Evolutionary conservation across 2,113 vertebrate species (phyloP).

Genomic region (Meles meles): DNA sequence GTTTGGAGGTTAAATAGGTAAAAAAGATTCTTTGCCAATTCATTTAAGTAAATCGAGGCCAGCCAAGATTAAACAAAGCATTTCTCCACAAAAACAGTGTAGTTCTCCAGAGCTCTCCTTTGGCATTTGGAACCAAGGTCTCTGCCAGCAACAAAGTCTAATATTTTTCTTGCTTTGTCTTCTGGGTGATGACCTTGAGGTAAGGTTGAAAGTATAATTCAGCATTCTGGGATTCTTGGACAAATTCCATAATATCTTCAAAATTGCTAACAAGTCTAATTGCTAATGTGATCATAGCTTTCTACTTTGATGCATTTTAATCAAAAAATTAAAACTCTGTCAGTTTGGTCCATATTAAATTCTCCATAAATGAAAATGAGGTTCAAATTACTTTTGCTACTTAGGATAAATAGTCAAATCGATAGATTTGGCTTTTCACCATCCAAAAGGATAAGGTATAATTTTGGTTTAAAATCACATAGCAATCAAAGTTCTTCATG

Average conservation of each 20-base stretch:
- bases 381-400: not conserved
- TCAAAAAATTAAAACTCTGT: not conserved
- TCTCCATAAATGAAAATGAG: constrained; percentile 28
- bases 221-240: not conserved
- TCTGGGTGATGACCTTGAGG: not conserved
- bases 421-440: not conserved
- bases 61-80: not conserved
- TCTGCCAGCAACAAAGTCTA: not conserved
- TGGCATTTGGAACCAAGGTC: not conserved
- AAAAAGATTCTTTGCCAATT: not conserved
- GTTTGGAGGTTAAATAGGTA: not conserved
- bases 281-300: not conserved
- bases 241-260: not conserved
- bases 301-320: not conserved
- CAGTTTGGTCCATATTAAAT: not conserved
- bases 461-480: constrained; percentile 25
- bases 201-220: not conserved
- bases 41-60: not conserved
- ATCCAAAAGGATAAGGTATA: not conserved
- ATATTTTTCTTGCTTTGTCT: not conserved
- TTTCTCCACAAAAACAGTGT: not conserved
- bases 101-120: not conserved
- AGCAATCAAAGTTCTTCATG: not conserved
- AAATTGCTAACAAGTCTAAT: not conserved
- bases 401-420: constrained; percentile 10